Percentiles rank a stretch among this genome's conserved stretches.
phyloP scores from a whole-genome alignment of 2,888 invertebrate genomes.

The Scaptomyza polygonia region DNA sequence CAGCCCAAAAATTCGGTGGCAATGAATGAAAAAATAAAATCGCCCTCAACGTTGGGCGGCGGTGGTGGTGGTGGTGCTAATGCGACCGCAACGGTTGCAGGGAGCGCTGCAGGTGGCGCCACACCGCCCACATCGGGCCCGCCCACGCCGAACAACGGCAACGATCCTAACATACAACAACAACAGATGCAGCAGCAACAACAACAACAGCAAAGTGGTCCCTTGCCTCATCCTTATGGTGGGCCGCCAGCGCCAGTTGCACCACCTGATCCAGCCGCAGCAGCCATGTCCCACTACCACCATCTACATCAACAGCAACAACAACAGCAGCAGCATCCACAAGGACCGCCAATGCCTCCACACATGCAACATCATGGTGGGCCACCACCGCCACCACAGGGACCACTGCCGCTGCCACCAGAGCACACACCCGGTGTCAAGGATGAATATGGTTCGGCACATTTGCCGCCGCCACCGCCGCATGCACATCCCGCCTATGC shows the following conservation, averaged over 20 bases:
- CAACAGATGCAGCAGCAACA: constrained; percentile 27
- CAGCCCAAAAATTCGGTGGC: constrained; percentile 53
- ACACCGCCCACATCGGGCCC: constrained; percentile 77
- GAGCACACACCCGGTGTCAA: constrained; percentile 81
- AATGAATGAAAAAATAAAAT: constrained; percentile 84
- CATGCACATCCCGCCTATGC: constrained; percentile 81
- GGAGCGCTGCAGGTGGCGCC: constrained; percentile 50
- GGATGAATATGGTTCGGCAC: constrained; percentile 82
- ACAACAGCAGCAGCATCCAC: constrained; percentile 76
- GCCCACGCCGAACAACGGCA: constrained; percentile 80
- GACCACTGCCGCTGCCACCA: constrained; percentile 75
- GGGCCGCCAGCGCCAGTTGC: constrained; percentile 71
- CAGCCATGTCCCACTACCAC: constrained; percentile 82
- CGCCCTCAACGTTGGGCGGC: constrained; percentile 82
- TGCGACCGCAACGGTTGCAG: constrained; percentile 44
- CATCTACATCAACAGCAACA: constrained; percentile 81
- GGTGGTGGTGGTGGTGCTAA: constrained; percentile 33
- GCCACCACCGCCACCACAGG: constrained; percentile 79
- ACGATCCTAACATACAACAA: constrained; percentile 71
- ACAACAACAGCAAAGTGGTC: constrained; percentile 21
- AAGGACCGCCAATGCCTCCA: constrained; percentile 73
- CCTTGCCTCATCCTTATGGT: constrained; percentile 79
- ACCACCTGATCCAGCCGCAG: constrained; percentile 70
- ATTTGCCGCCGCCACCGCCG: constrained; percentile 80
- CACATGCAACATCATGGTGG: constrained; percentile 72